These are phyloP conservation scores for Synodontis membranacea DNA, from an alignment of 2,113 vertebrate genomes.

Conservation along the genomic window DNA sequence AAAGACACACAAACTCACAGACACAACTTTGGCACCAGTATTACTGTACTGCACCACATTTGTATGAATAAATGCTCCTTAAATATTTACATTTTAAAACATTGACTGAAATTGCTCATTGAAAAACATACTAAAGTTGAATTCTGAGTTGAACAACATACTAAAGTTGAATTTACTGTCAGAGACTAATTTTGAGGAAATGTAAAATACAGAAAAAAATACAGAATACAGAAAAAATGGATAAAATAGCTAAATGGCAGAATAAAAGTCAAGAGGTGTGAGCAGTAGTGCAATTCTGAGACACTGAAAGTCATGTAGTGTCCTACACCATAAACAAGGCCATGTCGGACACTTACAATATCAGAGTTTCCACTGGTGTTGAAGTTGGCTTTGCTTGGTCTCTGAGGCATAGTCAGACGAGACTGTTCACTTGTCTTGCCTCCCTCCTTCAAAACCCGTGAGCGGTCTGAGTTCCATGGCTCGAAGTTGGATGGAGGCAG, in stretches of 20 bases:
- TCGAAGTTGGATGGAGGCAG: constrained; percentile 95
- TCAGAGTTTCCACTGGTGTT: constrained; percentile 83
- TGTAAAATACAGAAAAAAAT: not conserved
- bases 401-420: constrained; percentile 80
- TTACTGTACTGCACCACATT: not conserved
- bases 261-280: not conserved
- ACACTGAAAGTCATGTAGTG: not conserved
- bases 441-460: constrained; percentile 75
- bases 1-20: not conserved
- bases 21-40: not conserved
- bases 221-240: not conserved
- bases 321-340: not conserved
- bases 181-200: not conserved
- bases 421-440: constrained; percentile 77
- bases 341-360: constrained; percentile 72
- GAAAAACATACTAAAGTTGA: not conserved
- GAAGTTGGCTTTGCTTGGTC: constrained; percentile 75
- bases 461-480: constrained; percentile 89
- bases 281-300: not conserved
- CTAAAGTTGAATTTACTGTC: not conserved
- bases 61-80: not conserved
- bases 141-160: not conserved
- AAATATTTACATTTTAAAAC: not conserved
- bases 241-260: not conserved
- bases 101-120: not conserved